A percentile compares a stretch with the other conserved stretches of the same genome.
Conservation (phyloP, 2,888 invertebrate genomes). For the Oasisia sp. region DNA sequence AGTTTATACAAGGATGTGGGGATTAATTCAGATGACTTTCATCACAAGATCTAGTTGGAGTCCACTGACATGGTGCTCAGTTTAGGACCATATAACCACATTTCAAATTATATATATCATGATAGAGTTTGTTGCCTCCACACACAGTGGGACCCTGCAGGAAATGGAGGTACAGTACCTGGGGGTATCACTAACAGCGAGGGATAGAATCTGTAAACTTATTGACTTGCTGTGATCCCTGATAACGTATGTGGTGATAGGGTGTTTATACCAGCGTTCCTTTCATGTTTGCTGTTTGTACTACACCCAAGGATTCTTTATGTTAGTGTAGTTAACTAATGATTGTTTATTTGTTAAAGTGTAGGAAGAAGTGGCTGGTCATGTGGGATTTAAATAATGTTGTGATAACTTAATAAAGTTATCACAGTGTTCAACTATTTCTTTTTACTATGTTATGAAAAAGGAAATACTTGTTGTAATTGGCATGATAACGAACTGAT, state of each 20-base stretch:
- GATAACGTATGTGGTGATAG: neutral
- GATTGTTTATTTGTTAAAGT: neutral
- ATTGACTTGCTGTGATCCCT: neutral
- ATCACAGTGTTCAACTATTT: neutral
- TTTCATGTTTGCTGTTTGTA: neutral
- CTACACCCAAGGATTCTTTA: neutral
- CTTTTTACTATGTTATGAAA: neutral
- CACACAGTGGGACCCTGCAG: neutral
- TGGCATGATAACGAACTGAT: neutral
- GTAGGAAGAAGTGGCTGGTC: neutral
- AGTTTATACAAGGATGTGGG: conserved; percentile 1
- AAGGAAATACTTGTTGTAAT: neutral
- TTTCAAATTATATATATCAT: neutral
- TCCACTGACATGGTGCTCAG: too few relatives aligned
- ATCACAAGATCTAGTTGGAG: neutral
- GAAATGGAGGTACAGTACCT: neutral
- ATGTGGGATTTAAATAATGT: neutral
- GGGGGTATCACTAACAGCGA: neutral
- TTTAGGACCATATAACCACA: neutral
- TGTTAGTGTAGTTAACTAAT: neutral
- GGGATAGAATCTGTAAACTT: neutral
- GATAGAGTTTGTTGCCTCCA: neutral
- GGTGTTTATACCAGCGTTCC: neutral
- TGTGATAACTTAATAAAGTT: neutral
- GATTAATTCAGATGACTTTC: neutral